Base-by-base conservation (phyloP, 2,888 invertebrate species). In the Apocheima hispidaria region DNA sequence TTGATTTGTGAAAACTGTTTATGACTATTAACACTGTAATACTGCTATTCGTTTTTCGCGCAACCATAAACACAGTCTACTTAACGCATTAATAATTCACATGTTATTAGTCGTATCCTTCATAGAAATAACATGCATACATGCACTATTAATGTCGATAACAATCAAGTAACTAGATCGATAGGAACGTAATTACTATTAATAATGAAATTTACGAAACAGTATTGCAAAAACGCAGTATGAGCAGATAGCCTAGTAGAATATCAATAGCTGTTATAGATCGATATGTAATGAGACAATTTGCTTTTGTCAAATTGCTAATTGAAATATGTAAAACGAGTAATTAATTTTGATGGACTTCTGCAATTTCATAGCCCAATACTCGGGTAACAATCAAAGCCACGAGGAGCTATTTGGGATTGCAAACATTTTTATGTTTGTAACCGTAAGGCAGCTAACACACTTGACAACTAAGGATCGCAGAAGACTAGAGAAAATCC, bases 191-290 rank as follows among this genome's bases (percentile, higher is more conserved):
- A 84, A 85, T 85, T 86, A 83, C 67, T 44, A 66, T 61, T 23
- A 61, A 73, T 79, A 84, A 82, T 81, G 73, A 75, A 71, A 70
- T 77, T 82, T 82, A 71, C 77, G 79, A 81, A 81, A 83, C 65
- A 16, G 21, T 35, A 57, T 68, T 68, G 60, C 55, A 36, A 60
- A 23, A 56, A 50, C 9, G 5, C 36, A 43, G 16, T 54, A 35
- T 20, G 26, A 12, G 16, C 16, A 40, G n/a, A n/a, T n/a, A n/a
- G 35, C 9, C 20, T n/a, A 38, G 16, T 30, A 21, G 38, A n/a
- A 21, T 51, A 36, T 14, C 50, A 51, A 44, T 33, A 48, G 26
- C 28, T 43, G 38, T 46, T 51, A 59, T 33, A 30, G 44, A 46
- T 59, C 52, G 18, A 20, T 44, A 10, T 21, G 35, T 58, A 44